Evolutionary conservation across 2,888 invertebrate species (phyloP), one percentile per base, ranked within the genome.

Genomic region (Chironomus riparius): DNA sequence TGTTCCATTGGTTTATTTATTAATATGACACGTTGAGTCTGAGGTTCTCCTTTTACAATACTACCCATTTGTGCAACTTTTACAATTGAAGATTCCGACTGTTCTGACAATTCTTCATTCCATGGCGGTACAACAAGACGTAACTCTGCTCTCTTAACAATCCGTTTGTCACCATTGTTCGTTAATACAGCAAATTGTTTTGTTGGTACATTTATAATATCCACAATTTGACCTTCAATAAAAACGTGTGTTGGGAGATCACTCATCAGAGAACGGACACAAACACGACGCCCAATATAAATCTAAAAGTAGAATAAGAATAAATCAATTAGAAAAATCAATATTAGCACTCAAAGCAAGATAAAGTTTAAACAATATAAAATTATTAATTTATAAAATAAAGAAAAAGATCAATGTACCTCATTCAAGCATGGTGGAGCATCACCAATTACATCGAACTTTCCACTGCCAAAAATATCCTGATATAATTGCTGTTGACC

Each of bases 91-190:
- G 80, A 22, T n/a, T 71, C 70, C 56, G 85, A 85, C 0, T 87
- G 85, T 80, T 92, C 92, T 80, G 92, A 94, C 77, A 98, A 84
- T 85, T 98, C 98, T 81, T 98, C 98, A 85, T 92, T 94, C 98
- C 98, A 98, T 0, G 98, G 98, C 15, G 97, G 96, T 81, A 92
- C 89, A 79, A 97, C 86, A 28, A 98, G 87, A 24, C 98, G 88
- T 77, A 98, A 86, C 83, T 97, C 95, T 4, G 97, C 95, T 50
- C 98, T 88, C 81, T 94, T 92, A 78, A 96, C 94, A 80, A 91
- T 80, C 78, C 82, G 82, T 24, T 80, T 77, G 80, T 81, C 18
- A 0, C 72, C 61, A 70, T 22, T 15, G 38, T 24, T 38, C 38
- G 88, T 82, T 81, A 88, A 87, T 47, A 93, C 90, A 73, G 88